These are phyloP conservation scores for Menidia beryllina DNA, from an alignment of 2,113 vertebrate species.

Conservation along the genomic window DNA sequence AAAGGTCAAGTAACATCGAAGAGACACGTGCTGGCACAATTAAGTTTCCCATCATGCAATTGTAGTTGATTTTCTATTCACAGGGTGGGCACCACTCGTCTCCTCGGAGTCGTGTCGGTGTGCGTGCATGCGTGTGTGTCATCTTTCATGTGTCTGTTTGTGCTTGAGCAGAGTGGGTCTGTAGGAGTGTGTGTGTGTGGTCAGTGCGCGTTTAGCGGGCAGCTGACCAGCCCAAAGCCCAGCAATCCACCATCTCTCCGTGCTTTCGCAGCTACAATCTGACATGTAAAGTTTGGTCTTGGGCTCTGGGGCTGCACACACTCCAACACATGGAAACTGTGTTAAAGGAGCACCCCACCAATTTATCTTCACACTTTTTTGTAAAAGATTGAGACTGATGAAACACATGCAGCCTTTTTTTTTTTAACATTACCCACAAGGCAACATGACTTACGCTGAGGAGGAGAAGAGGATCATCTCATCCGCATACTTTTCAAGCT, in stretches of 20 bases:
- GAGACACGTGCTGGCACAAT: slow-evolving; percentile 80
- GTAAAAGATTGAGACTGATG: not conserved
- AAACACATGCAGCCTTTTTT: too few species aligned
- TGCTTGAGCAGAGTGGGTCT: slow-evolving; percentile 76
- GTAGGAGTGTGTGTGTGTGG: slow-evolving; percentile 49
- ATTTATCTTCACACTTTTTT: slow-evolving; percentile 8
- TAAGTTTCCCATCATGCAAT: slow-evolving; percentile 81
- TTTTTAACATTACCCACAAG: not conserved
- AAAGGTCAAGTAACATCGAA: slow-evolving; percentile 60
- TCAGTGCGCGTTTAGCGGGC: slow-evolving; percentile 42
- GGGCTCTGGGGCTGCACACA: slow-evolving; percentile 34
- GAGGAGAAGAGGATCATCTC: too few species aligned
- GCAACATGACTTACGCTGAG: not conserved
- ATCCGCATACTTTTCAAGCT: too few species aligned
- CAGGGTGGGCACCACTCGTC: slow-evolving; percentile 71
- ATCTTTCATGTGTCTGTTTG: slow-evolving; percentile 75
- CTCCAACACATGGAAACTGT: not conserved
- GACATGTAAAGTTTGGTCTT: slow-evolving; percentile 24
- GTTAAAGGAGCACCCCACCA: slow-evolving; percentile 13
- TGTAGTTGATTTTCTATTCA: slow-evolving; percentile 76
- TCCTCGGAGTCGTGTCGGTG: slow-evolving; percentile 65
- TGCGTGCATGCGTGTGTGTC: slow-evolving; percentile 80
- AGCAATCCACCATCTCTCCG: not conserved
- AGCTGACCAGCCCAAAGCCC: slow-evolving; percentile 36
- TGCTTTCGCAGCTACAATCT: slow-evolving; percentile 43